Evolutionary conservation across 37 sponge, comb jelly and placozoan species (phyloP), one percentile per base, ranked within the genome.

Genomic region (Cladorhizidae sp.): DNA sequence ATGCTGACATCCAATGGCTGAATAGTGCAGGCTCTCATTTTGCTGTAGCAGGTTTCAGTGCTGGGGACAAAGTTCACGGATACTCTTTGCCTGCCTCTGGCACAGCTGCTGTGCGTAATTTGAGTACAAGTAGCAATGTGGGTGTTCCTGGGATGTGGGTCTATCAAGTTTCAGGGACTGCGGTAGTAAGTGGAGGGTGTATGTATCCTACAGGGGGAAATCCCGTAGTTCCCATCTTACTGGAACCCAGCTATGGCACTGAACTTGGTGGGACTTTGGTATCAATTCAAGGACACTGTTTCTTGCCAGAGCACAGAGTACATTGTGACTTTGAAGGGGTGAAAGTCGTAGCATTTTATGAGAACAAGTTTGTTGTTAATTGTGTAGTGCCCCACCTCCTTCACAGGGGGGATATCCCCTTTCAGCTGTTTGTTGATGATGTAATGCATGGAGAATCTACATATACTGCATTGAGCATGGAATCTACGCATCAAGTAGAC

Each of bases 1-100:
- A 87, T 76, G 70, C 81, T 38, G 82, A 87, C 61, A 87, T 87
- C 36, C 76, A 87, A 51, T 87, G 87, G 87, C 76, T 76, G 11
- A 69, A 74, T 2, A 59, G 5, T 40, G 1, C 14, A 1, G 75
- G 75, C 0, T 70, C 72, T 11, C 26, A 25, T 50, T 74, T 65
- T 33, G 87, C 76, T 15, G 71, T 56, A 43, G 49, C 56, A 8
- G 87, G 87, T 23, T 85, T 85, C 72, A 77, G 78, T 49, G 71
- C 74, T 33, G 88, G 82, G 32, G 75, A 86, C 40, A 49, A 23
- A 17, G 49, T 22, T 11, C 22, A 37, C 15, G 45, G 1, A 25
- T 80, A 81, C 37, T 41, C 57, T 14, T 0, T 87, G 7, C 88
- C 88, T 21, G 68, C 63, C 8, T 87, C 88, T 35, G 67, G 51